Conservation (phyloP, 2,113 vertebrate species). For the Ciconia boyciana region DNA sequence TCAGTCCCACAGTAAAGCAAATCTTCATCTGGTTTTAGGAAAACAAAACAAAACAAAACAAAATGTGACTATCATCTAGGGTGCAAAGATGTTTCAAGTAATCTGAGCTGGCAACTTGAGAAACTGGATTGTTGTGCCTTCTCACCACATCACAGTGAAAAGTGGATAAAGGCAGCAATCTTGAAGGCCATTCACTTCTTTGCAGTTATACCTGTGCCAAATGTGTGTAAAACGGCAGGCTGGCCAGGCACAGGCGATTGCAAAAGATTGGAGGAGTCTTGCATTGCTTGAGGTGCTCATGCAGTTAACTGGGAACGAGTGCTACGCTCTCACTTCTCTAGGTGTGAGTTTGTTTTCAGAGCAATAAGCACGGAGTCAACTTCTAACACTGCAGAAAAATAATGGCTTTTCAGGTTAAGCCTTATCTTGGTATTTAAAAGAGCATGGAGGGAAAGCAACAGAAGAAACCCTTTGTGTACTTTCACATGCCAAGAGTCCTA, state of each 20-base stretch:
- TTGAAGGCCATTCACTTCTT: not conserved
- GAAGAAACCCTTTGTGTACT: not conserved
- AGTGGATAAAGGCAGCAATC: not conserved
- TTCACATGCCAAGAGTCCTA: not conserved
- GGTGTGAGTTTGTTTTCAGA: not conserved
- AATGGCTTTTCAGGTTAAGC: not conserved
- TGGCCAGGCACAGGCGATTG: not conserved
- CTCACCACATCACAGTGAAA: not conserved
- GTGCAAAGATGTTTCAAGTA: not conserved
- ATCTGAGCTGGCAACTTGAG: not conserved
- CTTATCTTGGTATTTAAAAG: not conserved
- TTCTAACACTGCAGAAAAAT: not conserved
- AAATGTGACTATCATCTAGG: not conserved
- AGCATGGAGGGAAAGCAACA: not conserved
- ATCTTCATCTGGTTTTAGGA: not conserved
- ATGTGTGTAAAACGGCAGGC: not conserved
- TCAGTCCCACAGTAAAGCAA: not conserved
- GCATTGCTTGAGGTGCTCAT: not conserved
- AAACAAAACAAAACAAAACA: not conserved
- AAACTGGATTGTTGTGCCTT: not conserved
- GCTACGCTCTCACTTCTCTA: not conserved
- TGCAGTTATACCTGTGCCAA: not conserved
- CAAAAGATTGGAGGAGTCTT: not conserved
- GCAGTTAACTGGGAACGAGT: not conserved
- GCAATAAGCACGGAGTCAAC: not conserved